Base-by-base conservation (phyloP, 2,797 vertebrate species). In the Sebastes matsubarae region DNA sequence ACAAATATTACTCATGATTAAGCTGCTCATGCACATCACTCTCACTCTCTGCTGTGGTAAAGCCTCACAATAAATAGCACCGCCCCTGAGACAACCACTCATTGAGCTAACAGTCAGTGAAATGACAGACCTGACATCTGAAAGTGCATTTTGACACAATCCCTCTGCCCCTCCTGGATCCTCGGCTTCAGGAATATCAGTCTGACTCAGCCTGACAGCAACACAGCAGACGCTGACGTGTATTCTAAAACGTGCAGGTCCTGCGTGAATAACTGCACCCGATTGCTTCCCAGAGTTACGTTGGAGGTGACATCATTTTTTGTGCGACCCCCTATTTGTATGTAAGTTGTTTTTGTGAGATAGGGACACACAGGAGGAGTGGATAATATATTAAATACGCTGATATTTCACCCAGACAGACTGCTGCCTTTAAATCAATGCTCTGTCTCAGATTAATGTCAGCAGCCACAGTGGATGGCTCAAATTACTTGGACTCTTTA, bases 381-480 rank as follows among this genome's bases (percentile, higher is more conserved):
- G 55, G 42, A 78, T 79, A 86, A 88, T 82, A 34, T 72, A 82
- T 86, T 87, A 22, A 60, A 87, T 38, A 75, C 13, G 42, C 24
- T 58, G 38, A 76, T 68, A 74, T 86, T 85, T 63, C 57, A 57
- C 6, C 12, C 25, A 61, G 63, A 72, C 25, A 68, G 32, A 75
- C 13, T 72, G 52, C 25, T 55, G 54, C 16, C 24, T 68, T 11
- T 65, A 68, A 64, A 14, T 75, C 77, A 66, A 16, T 6, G 24
- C 63, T 70, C 4, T 61, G 71, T 36, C 59, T 78, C 13, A 68
- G 27, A 65, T 75, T 57, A 65, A 59, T 64, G 77, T 64, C 42
- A 74, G 12, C 27, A 58, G 36, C 46, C 18, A 46, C 16, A 25
- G 50, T 18, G 32, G 52, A 29, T 13, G 29, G n/a, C 71, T 70